A percentile compares a stretch with the other conserved stretches of the same genome.
Evolutionary conservation across 1,140 invertebrate species (phyloP).

Genomic region (Ladona fulva): DNA sequence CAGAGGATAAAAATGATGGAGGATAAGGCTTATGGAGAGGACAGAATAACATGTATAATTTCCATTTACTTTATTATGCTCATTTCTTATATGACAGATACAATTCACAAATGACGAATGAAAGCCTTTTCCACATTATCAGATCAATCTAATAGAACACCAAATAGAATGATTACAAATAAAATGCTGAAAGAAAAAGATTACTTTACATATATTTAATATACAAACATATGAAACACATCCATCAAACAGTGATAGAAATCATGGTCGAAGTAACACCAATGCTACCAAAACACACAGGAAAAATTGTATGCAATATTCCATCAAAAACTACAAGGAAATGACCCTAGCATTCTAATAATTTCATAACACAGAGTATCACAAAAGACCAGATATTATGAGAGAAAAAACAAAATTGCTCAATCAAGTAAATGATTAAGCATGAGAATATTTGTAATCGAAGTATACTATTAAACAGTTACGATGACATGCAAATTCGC

Average conservation of each 20-base stretch:
- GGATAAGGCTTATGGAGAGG: neutral
- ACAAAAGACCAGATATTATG: no score
- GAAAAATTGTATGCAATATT: no score
- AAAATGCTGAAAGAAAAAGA: neutral
- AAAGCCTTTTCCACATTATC: neutral
- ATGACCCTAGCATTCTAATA: no score
- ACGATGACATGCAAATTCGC: neutral
- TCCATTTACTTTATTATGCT: conserved; percentile 1
- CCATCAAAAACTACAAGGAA: no score
- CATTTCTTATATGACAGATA: neutral
- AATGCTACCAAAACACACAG: no score
- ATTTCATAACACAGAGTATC: no score
- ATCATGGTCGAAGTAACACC: no score
- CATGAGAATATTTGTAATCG: no score
- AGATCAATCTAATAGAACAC: neutral
- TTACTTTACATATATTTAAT: neutral
- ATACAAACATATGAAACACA: neutral
- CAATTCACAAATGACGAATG: neutral
- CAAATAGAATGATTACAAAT: neutral
- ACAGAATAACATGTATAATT: neutral
- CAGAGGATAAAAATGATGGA: neutral
- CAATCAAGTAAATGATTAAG: no score
- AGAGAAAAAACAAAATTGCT: no score
- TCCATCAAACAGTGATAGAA: neutral
- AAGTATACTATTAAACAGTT: neutral